phyloP scores from a whole-genome alignment of 2,113 vertebrate genomes.

The Solea solea region DNA sequence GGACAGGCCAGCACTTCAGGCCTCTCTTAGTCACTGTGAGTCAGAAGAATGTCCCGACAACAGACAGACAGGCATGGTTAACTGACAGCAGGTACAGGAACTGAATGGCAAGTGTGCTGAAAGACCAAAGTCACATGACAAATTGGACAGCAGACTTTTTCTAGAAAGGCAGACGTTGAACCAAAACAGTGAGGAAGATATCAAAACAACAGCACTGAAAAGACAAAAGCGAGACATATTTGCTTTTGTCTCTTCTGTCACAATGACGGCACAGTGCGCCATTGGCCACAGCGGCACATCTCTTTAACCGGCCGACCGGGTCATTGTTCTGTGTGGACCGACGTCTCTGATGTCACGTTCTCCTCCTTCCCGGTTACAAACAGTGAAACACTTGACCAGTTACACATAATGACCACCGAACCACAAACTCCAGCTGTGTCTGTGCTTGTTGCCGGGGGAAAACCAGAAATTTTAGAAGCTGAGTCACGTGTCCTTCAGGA shows the following conservation, averaged over 20 bases:
- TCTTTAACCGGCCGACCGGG: conserved; percentile 44
- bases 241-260: conserved; percentile 25
- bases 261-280: conserved; percentile 31
- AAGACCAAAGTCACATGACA: conserved; percentile 25
- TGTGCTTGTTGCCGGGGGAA: conserved; percentile 12
- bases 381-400: conserved; percentile 42
- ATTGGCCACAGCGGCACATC: conserved; percentile 40
- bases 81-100: conserved; percentile 44
- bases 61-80: conserved; percentile 38
- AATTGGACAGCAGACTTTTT: conserved; percentile 6
- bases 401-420: conserved; percentile 27
- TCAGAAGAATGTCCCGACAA: conserved; percentile 67
- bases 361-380: conserved; percentile 40
- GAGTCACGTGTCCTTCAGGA: conserved; percentile 42
- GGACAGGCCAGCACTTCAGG: conserved; percentile 68
- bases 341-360: conserved; percentile 51
- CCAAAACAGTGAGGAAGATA: not conserved
- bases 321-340: conserved; percentile 65
- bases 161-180: not conserved
- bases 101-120: conserved; percentile 34
- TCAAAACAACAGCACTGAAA: conserved; percentile 8
- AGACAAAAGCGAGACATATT: conserved; percentile 33
- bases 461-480: conserved; percentile 20
- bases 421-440: conserved; percentile 42
- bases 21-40: conserved; percentile 67